Evolutionary conservation across 2,113 vertebrate genomes (phyloP).

Genomic region (Thamnaconus septentrionalis): DNA sequence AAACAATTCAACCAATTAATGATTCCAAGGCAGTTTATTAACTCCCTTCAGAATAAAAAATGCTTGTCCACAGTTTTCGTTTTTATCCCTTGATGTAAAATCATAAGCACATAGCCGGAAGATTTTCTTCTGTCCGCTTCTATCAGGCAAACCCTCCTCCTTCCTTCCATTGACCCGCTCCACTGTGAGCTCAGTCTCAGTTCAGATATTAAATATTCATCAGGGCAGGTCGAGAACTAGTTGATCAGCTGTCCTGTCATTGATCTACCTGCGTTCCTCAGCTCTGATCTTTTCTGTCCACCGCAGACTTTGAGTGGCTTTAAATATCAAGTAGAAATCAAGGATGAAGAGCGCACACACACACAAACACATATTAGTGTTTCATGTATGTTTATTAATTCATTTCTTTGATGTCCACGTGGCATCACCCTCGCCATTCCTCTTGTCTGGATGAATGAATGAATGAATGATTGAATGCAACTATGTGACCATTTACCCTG

Average conservation of each 20-base stretch:
- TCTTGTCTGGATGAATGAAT: too few relatives aligned
- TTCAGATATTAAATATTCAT: constrained; percentile 66
- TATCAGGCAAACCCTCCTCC: constrained; percentile 21
- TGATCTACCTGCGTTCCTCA: constrained; percentile 29
- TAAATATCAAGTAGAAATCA: too few relatives aligned
- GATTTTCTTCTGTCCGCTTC: constrained; percentile 36
- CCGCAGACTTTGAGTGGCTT: not conserved
- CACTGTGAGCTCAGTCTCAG: constrained; percentile 31
- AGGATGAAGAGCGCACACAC: too few relatives aligned
- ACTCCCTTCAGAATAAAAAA: constrained; percentile 8
- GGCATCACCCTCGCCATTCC: too few relatives aligned
- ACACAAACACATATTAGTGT: too few relatives aligned
- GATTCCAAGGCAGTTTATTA: too few relatives aligned
- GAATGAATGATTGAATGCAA: too few relatives aligned
- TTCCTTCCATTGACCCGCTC: constrained; percentile 11
- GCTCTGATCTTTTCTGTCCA: not conserved
- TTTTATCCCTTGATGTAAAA: constrained; percentile 40
- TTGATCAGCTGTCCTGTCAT: constrained; percentile 46
- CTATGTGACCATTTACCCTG: too few relatives aligned
- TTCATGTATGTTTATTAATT: too few relatives aligned
- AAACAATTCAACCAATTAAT: constrained; percentile 25
- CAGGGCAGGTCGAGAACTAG: constrained; percentile 38
- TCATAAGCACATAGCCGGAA: constrained; percentile 24
- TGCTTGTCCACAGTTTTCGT: constrained; percentile 15
- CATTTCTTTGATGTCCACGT: too few relatives aligned